Base-by-base conservation (phyloP, 2,888 invertebrate species). In the Thereva nobilitata region DNA sequence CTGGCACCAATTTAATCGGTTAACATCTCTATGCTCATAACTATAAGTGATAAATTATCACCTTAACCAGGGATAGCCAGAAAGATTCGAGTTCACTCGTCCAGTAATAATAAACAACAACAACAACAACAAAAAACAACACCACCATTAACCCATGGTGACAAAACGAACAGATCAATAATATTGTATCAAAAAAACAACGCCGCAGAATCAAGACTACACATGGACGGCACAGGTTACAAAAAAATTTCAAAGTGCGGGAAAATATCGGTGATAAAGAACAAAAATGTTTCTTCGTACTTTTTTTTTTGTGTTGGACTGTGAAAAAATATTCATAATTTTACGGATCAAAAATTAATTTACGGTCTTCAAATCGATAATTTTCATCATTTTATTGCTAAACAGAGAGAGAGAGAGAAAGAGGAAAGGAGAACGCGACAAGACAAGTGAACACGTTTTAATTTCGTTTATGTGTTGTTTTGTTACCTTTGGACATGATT, bases 301-400 rank as follows among this genome's bases (percentile, higher is more conserved):
- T n/a, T n/a, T n/a, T n/a, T n/a, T n/a, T n/a, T 10, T 50, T 38
- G 40, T 47, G 45, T 8, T 54, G 8, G 4, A 41, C 34, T 12
- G n/a, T 44, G 35, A 35, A 9, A 52, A 12, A 52, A 52, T 42
- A 42, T 65, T 65, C 65, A 65, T 65, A 65, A 65, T 65, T 65
- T 65, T 56, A 44, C 55, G 56, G 65, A 65, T 65, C 65, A 65
- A 65, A 23, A 65, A 65, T 65, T 65, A 65, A 65, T 65, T 65
- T 65, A 65, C 37, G 65, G 56, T 56, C 56, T 4, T 38, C 41
- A 56, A 49, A 56, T 56, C 65, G 50, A 65, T 65, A 65, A 65
- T 12, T 65, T 65, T 56, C 23, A 37, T 6, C 54, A 56, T 55
- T 65, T 65, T 61, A 61, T 61, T 50, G 50, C n/a, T 41, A 5